Evolutionary conservation across 1,140 invertebrate species (phyloP).

Genomic region (Drosophila nigromelanica): DNA sequence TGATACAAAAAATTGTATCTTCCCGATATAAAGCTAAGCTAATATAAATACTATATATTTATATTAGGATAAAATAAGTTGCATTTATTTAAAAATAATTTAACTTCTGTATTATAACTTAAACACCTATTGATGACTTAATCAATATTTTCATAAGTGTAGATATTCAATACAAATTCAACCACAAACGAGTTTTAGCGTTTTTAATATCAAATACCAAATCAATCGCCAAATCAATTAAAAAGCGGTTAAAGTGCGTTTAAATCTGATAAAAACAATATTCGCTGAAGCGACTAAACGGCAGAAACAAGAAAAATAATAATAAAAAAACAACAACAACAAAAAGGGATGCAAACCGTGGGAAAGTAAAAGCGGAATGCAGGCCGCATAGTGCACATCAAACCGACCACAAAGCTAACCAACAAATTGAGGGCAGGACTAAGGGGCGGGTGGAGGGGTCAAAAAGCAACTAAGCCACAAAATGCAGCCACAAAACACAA

Average conservation of each 20-base stretch:
- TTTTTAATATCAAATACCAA: background rate
- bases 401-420: conserved; percentile 44
- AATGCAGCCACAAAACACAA: conserved; percentile 35
- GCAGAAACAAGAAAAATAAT: background rate
- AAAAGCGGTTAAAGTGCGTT: conserved; percentile 19
- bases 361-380: conserved; percentile 5
- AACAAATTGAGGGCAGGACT: conserved; percentile 12
- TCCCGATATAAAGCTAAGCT: too few relatives aligned
- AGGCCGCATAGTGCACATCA: conserved; percentile 27
- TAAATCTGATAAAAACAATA: conserved; percentile 13
- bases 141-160: too few relatives aligned
- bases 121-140: too few relatives aligned
- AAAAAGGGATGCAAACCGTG: conserved; percentile 17
- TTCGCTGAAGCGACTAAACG: conserved; percentile 2
- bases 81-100: too few relatives aligned
- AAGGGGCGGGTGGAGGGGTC: background rate
- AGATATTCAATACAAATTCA: too few relatives aligned
- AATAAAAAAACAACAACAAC: background rate
- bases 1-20: too few relatives aligned
- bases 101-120: too few relatives aligned
- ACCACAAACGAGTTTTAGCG: too few relatives aligned
- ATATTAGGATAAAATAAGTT: too few relatives aligned
- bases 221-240: conserved; percentile 15
- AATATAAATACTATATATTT: too few relatives aligned
- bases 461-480: conserved; percentile 19